A percentile compares a stretch with the other conserved stretches of the same genome.
phyloP scores from a whole-genome alignment of 2,797 vertebrate species.

The Sparus aurata region DNA sequence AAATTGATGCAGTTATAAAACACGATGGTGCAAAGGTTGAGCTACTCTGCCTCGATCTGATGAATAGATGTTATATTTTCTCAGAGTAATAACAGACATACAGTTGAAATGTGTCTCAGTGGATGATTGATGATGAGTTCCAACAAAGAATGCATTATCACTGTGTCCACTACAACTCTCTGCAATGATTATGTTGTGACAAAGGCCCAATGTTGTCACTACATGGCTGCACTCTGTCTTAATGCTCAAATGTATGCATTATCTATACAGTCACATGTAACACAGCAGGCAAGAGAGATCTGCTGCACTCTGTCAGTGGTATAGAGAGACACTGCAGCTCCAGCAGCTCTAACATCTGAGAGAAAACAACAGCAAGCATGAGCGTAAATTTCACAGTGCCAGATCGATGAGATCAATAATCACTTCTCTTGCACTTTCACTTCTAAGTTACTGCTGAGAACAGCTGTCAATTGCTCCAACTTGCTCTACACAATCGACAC shows the following conservation, averaged over 20 bases:
- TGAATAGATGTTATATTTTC: conserved; percentile 34
- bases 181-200: conserved; percentile 54
- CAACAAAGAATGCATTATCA: conserved; percentile 52
- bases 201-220: conserved; percentile 33
- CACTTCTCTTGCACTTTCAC: conserved; percentile 53
- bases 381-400: conserved; percentile 46
- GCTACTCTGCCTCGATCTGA: conserved; percentile 42
- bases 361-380: conserved; percentile 32
- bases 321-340: conserved; percentile 35
- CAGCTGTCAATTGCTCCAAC: conserved; percentile 32
- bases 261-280: conserved; percentile 39
- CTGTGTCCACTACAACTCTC: conserved; percentile 32
- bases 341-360: conserved; percentile 41
- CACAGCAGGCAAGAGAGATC: conserved; percentile 37
- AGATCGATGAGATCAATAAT: conserved; percentile 65
- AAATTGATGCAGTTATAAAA: conserved; percentile 52
- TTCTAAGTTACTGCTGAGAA: conserved; percentile 55
- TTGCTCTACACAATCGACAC: conserved; percentile 35
- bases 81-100: conserved; percentile 27
- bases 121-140: conserved; percentile 40
- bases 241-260: conserved; percentile 63
- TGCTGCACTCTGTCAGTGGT: conserved; percentile 25
- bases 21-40: conserved; percentile 54
- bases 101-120: conserved; percentile 45
- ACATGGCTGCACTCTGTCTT: conserved; percentile 55